Evolutionary conservation across 2,888 invertebrate genomes (phyloP).

Genomic region (Rotaria magnacalcarata): DNA sequence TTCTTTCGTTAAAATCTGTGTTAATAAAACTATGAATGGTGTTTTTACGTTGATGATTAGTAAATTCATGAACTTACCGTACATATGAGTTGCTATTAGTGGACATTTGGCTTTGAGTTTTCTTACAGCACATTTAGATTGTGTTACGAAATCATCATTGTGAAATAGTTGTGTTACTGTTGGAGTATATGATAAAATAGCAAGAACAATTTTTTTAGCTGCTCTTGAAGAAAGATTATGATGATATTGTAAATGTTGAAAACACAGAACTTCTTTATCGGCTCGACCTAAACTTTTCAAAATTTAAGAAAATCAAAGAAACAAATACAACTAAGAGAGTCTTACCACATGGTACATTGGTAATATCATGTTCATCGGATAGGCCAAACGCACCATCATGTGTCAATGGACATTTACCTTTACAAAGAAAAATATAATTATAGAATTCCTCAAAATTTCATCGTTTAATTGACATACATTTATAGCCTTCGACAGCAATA

Average conservation of each 20-base stretch:
- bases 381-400: neutral
- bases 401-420: slow-evolving; percentile 31
- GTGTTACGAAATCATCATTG: neutral
- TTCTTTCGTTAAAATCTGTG: too few species aligned
- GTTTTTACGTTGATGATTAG: too few species aligned
- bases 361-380: slow-evolving; percentile 14
- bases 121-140: slow-evolving; percentile 29
- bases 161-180: slow-evolving; percentile 18
- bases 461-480: neutral
- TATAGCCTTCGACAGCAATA: neutral
- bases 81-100: neutral
- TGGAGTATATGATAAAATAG: neutral
- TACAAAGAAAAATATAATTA: neutral
- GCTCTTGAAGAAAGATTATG: slow-evolving; percentile 31
- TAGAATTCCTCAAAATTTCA: too few species aligned
- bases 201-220: slow-evolving; percentile 7
- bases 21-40: too few species aligned
- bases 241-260: slow-evolving; percentile 34
- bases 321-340: too few species aligned
- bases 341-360: slow-evolving; percentile 13
- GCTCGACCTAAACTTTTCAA: neutral
- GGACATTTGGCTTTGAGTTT: slow-evolving; percentile 32
- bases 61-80: neutral
- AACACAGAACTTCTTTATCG: slow-evolving; percentile 1
- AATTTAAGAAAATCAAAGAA: too few species aligned